A percentile compares a stretch with the other conserved stretches of the same genome.
Evolutionary conservation across 1,140 invertebrate species (phyloP).

Genomic region (Oscheius sp.): DNA sequence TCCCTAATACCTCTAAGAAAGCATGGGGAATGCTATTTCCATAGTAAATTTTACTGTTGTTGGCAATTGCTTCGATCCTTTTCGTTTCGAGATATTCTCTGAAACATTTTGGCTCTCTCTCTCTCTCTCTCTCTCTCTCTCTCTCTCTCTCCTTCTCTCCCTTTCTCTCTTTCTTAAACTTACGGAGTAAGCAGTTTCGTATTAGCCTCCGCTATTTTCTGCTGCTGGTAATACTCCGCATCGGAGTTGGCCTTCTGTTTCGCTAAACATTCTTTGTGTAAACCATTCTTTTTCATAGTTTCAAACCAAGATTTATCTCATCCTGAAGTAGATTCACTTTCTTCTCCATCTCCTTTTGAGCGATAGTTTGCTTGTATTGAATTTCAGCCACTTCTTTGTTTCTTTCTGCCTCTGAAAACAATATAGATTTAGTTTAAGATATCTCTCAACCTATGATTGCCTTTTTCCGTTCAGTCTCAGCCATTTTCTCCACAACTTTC

Average conservation of each 20-base stretch:
- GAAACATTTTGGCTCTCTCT: not conserved
- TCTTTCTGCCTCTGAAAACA: constrained; percentile 74
- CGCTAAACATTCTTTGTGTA: constrained; percentile 69
- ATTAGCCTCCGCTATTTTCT: constrained; percentile 77
- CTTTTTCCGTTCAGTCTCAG: constrained; percentile 83
- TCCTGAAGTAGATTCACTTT: constrained; percentile 56
- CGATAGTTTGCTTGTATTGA: constrained; percentile 81
- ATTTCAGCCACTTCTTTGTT: constrained; percentile 81
- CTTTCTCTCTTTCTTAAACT: too few species aligned
- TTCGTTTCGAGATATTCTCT: constrained; percentile 77
- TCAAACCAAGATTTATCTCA: not conserved
- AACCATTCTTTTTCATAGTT: constrained; percentile 80
- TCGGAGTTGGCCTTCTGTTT: constrained; percentile 76
- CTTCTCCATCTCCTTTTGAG: constrained; percentile 84
- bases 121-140: too few species aligned
- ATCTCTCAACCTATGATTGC: constrained; percentile 72
- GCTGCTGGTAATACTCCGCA: constrained; percentile 75
- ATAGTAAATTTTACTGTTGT: constrained; percentile 82
- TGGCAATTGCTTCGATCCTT: constrained; percentile 75
- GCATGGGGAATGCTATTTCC: constrained; percentile 71
- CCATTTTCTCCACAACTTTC: constrained; percentile 87
- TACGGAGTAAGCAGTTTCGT: constrained; percentile 71
- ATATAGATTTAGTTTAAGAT: not conserved
- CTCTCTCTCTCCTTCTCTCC: too few species aligned
- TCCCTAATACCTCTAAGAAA: too few species aligned